These are phyloP conservation scores for Periphyllus acericola DNA, from an alignment of 2,888 invertebrate species.

Conservation along the genomic window DNA sequence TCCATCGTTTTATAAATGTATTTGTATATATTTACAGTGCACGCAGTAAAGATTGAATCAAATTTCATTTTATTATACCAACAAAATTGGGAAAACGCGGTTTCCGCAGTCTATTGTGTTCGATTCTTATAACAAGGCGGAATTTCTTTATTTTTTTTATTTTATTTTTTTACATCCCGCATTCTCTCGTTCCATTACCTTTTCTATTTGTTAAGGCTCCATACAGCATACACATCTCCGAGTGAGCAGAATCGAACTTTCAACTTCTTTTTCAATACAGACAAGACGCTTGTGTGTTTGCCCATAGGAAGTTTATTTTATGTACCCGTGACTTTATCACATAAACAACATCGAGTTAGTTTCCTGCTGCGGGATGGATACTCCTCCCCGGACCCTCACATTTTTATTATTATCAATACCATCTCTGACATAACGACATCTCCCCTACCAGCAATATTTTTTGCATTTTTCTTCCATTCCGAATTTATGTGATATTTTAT, in stretches of 20 bases:
- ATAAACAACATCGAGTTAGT: conserved; percentile 29
- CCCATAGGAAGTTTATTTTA: conserved; percentile 29
- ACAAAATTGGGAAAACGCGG: conserved; percentile 9
- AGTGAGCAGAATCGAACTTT: conserved; percentile 16
- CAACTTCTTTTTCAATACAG: neutral
- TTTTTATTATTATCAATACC: conserved; percentile 20
- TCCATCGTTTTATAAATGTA: conserved; percentile 16
- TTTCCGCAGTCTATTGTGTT: conserved; percentile 14
- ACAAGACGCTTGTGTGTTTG: too few relatives aligned
- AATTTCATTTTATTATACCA: conserved; percentile 45
- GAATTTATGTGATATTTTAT: conserved; percentile 18
- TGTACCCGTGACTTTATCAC: conserved; percentile 12
- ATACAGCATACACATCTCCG: conserved; percentile 12
- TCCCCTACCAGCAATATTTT: neutral
- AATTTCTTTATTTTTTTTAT: conserved; percentile 25
- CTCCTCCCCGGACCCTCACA: neutral
- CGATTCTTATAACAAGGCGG: conserved; percentile 38
- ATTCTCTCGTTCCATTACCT: conserved; percentile 11
- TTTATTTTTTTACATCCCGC: neutral
- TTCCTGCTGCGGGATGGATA: conserved; percentile 3
- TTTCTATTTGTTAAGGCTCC: conserved; percentile 17
- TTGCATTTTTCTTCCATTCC: neutral
- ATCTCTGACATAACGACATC: neutral
- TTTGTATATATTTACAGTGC: neutral
- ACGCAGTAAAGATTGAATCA: conserved; percentile 18